Conservation (phyloP, 2,113 vertebrate genomes). For the Megalops atlanticus region DNA sequence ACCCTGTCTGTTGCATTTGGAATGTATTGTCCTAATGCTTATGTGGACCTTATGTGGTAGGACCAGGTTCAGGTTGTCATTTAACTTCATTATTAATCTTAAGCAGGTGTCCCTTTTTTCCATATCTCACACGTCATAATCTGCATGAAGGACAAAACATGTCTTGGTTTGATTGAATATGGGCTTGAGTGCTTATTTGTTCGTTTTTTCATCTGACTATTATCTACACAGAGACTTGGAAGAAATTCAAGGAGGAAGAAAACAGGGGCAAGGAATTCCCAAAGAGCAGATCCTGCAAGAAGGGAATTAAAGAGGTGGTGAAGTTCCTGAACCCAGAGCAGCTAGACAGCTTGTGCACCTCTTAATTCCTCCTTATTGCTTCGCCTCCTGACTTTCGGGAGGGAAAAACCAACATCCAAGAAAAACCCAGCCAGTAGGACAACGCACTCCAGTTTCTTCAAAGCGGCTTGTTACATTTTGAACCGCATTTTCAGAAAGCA, state of each 20-base stretch:
- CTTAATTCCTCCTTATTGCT: conserved; percentile 44
- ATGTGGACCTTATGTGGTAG: too few relatives aligned
- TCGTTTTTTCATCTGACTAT: background rate
- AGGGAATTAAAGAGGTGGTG: conserved; percentile 69
- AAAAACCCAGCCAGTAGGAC: background rate
- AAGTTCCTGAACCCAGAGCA: conserved; percentile 70
- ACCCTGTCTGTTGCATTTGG: background rate
- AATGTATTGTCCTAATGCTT: too few relatives aligned
- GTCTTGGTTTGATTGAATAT: too few relatives aligned
- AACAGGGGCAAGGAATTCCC: conserved; percentile 58
- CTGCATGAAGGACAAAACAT: background rate
- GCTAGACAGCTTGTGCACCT: conserved; percentile 64
- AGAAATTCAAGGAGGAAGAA: conserved; percentile 67
- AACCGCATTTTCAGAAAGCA: conserved; percentile 19
- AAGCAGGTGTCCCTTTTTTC: too few relatives aligned
- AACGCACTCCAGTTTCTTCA: background rate
- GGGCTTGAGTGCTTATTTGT: background rate
- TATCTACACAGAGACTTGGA: conserved; percentile 66
- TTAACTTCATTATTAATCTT: too few relatives aligned
- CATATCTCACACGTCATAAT: too few relatives aligned
- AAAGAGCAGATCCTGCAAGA: conserved; percentile 61
- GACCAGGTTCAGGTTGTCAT: too few relatives aligned
- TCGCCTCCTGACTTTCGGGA: conserved; percentile 11
- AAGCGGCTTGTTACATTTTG: background rate
- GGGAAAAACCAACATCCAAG: background rate